Percentiles rank a stretch among this genome's conserved stretches.
Evolutionary conservation across 1,140 invertebrate genomes (phyloP).

Genomic region (Eriosoma lanigerum): DNA sequence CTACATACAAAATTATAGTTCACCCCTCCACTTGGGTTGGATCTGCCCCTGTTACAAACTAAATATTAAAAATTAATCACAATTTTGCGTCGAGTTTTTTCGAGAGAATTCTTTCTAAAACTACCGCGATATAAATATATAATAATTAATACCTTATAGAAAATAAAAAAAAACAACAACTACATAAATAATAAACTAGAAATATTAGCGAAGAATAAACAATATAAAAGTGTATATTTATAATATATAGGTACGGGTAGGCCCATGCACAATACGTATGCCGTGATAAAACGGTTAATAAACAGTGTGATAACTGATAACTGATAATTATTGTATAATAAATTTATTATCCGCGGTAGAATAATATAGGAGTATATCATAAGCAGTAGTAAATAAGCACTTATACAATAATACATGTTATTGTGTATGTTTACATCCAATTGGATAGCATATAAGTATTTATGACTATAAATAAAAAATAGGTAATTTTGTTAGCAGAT

Average conservation of each 20-base stretch:
- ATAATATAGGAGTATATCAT: background rate
- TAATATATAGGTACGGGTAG: background rate
- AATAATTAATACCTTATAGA: too few relatives aligned
- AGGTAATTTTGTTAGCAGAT: slow-evolving; percentile 2
- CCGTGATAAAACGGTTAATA: background rate
- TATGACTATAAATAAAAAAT: too few relatives aligned
- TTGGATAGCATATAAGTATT: background rate
- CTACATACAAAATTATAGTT: too few relatives aligned
- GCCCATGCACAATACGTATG: background rate
- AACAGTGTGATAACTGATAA: background rate
- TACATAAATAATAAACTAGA: background rate
- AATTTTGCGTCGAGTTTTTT: too few relatives aligned
- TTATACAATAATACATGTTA: slow-evolving; percentile 5
- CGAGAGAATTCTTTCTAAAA: too few relatives aligned
- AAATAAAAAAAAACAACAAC: too few relatives aligned
- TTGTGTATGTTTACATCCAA: background rate
- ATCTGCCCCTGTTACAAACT: too few relatives aligned
- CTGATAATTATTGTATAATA: background rate
- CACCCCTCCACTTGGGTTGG: too few relatives aligned
- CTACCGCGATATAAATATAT: too few relatives aligned
- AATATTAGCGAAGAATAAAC: background rate
- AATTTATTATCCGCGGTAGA: background rate
- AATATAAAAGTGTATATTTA: background rate
- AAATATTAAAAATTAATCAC: too few relatives aligned
- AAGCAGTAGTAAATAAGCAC: slow-evolving; percentile 17